Evolutionary conservation across 2,113 vertebrate genomes (phyloP), one percentile per base, ranked within the genome.

Genomic region (Paradisaea rubra): DNA sequence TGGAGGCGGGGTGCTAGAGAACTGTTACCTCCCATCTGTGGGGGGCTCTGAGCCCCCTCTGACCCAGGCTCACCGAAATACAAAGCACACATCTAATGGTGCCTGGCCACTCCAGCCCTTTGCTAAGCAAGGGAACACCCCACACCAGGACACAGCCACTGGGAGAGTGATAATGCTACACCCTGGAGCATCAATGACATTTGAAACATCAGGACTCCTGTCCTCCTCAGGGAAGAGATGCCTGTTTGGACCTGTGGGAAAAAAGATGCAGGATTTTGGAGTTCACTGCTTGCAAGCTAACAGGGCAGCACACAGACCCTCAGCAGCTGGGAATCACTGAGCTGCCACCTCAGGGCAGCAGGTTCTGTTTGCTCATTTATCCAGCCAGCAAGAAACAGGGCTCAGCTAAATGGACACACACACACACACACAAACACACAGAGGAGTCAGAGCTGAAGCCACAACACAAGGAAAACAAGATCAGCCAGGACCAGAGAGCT

Each of bases 401-500:
- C 39, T 94, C 86, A 92, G 68, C 82, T 90, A 57, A 74, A 79
- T 4, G 8, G 69, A 52, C 57, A 71, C 35, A n/a, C 10, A 90
- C 39, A 90, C 39, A 35, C 35, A 90, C 39, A 91, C 30, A 77
- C 39, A 84, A 37, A 76, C 61, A 93, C 68, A 96, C 19, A 65
- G 27, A 89, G 60, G 65, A 85, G 54, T 88, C 60, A 63, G 61
- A 73, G 88, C 93, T 87, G 78, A 95, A 97, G 95, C 95, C 93
- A 94, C 93, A 94, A 69, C 74, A 96, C 87, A 3, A 80, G 73
- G 91, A 69, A 95, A 89, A 90, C 70, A 93, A 60, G 69, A 93
- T 82, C 70, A 93, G 94, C 95, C 83, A 60, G 89, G 65, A 92
- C 35, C 52, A 93, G 37, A 66, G 50, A 83, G 69, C 74, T 92